Evolutionary conservation across 2,888 invertebrate genomes (phyloP).

Genomic region (Trachelus tabidus): DNA sequence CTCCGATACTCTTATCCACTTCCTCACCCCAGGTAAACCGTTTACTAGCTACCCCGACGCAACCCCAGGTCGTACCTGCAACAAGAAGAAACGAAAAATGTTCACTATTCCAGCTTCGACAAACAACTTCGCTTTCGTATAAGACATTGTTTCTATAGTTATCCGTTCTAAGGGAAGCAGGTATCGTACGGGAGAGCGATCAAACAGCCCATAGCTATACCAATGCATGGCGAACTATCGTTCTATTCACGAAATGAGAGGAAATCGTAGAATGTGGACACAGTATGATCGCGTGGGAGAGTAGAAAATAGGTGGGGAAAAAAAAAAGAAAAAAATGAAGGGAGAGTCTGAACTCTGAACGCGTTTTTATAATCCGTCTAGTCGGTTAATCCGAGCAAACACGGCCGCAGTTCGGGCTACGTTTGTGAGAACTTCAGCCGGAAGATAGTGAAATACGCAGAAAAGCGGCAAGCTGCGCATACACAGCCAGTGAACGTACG

Average conservation of each 20-base stretch:
- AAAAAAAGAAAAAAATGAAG: neutral
- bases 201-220: too few species aligned
- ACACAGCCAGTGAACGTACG: constrained; percentile 32
- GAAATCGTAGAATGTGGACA: neutral
- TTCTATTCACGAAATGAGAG: constrained; percentile 8
- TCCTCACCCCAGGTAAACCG: constrained; percentile 47
- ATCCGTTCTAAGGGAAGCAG: too few species aligned
- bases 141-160: too few species aligned
- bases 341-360: constrained; percentile 24
- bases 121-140: too few species aligned
- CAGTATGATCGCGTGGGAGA: constrained; percentile 17
- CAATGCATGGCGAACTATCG: neutral
- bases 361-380: constrained; percentile 40
- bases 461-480: constrained; percentile 60
- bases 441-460: constrained; percentile 49
- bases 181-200: too few species aligned
- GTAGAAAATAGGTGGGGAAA: neutral
- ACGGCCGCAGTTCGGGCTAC: constrained; percentile 27
- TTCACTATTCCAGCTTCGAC: too few species aligned
- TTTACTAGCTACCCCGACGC: constrained; percentile 60
- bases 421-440: constrained; percentile 11
- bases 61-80: constrained; percentile 63
- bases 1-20: constrained; percentile 6
- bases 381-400: constrained; percentile 56
- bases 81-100: constrained; percentile 22